These are phyloP conservation scores for Aurelia aurita DNA, from an alignment of 30 jellyfish, hydroid and myxozoan genomes.

Conservation along the genomic window DNA sequence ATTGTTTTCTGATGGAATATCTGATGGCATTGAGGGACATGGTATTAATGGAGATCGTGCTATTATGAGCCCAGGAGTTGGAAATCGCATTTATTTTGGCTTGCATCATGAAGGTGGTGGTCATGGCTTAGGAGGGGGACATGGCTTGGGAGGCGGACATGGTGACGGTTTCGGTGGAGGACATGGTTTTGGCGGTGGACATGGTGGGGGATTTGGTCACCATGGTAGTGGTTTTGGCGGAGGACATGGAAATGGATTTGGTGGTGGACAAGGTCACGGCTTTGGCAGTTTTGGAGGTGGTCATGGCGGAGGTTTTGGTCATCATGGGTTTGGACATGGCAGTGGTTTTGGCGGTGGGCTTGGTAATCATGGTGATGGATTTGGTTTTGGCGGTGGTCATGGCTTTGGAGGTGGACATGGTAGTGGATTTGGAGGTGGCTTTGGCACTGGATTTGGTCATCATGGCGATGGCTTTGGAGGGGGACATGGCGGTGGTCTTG, in stretches of 20 bases:
- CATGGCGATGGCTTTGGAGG: conserved; percentile 25
- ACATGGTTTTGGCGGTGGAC: conserved; percentile 29
- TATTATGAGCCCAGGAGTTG: conserved; percentile 76
- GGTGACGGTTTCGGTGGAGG: conserved; percentile 41
- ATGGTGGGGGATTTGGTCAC: conserved; percentile 30
- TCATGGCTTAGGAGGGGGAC: conserved; percentile 51
- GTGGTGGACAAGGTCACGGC: conserved; percentile 36
- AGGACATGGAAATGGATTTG: conserved; percentile 54
- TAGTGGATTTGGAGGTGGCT: conserved; percentile 21
- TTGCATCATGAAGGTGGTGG: conserved; percentile 49
- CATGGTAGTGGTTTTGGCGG: conserved; percentile 26
- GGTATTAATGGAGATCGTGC: conserved; percentile 75
- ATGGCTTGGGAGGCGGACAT: conserved; percentile 47
- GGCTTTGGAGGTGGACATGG: conserved; percentile 14
- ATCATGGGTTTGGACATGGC: conserved; percentile 15
- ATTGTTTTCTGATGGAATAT: conserved; percentile 62
- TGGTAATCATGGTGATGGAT: conserved; percentile 16
- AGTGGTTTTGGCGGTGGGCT: conserved; percentile 16
- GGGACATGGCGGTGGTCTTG: background rate
- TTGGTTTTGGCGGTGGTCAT: conserved; percentile 22
- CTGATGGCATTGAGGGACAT: conserved; percentile 59
- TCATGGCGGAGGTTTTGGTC: background rate
- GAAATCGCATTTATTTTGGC: conserved; percentile 63
- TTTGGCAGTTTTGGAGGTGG: background rate
- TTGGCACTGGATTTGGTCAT: conserved; percentile 34